These are phyloP conservation scores for Catagonus wagneri DNA, from an alignment of 2,113 vertebrate species.

Conservation along the genomic window DNA sequence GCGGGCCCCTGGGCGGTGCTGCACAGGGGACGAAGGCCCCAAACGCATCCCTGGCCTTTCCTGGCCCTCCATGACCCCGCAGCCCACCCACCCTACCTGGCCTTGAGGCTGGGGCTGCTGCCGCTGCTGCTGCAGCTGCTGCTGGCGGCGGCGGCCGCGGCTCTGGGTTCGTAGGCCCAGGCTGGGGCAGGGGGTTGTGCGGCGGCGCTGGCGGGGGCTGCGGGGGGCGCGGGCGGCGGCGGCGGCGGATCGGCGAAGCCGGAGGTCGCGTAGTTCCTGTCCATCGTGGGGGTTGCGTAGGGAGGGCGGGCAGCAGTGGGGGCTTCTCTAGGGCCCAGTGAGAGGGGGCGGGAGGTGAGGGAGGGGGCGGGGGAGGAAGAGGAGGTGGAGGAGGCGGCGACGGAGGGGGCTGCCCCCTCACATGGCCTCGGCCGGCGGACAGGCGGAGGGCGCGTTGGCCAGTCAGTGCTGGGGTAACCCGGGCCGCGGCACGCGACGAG, in stretches of 20 bases:
- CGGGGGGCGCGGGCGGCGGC: slow-evolving; percentile 88
- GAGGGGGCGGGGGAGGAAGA: slow-evolving; percentile 66
- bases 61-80: slow-evolving; percentile 82
- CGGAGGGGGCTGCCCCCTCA: slow-evolving; percentile 78
- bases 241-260: slow-evolving; percentile 93
- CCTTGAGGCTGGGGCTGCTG: slow-evolving; percentile 90
- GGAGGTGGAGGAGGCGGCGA: slow-evolving; percentile 66
- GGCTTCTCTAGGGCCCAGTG: slow-evolving; percentile 80
- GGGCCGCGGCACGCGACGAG: slow-evolving; percentile 45
- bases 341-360: slow-evolving; percentile 56
- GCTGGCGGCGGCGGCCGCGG: slow-evolving; percentile 73
- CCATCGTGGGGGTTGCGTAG: slow-evolving; percentile 92
- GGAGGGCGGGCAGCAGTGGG: slow-evolving; percentile 73
- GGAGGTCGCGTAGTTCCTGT: slow-evolving; percentile 95
- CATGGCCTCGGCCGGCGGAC: slow-evolving; percentile 76
- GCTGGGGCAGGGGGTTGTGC: slow-evolving; percentile 88
- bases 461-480: not conserved
- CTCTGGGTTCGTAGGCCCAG: slow-evolving; percentile 95
- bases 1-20: not conserved
- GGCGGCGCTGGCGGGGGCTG: slow-evolving; percentile 85
- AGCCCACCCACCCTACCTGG: slow-evolving; percentile 91
- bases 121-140: slow-evolving; percentile 68
- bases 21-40: slow-evolving; percentile 74
- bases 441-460: slow-evolving; percentile 69
- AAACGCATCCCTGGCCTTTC: slow-evolving; percentile 85